Conservation (phyloP, 2,113 vertebrate species). For the Thomomys bottae region DNA sequence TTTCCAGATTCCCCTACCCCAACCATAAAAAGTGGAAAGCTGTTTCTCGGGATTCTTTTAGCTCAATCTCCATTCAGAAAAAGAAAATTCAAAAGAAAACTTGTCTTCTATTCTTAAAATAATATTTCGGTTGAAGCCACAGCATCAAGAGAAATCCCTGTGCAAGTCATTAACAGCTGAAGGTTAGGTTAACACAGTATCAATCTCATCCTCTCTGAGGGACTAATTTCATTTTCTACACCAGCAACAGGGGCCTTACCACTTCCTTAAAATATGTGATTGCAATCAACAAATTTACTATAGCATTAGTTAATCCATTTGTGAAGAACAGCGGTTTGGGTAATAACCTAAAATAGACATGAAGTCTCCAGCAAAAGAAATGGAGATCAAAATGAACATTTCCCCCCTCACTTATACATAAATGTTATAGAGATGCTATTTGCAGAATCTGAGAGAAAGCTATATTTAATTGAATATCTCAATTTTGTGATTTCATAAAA, state of each 20-base stretch:
- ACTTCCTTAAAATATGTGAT: conserved; percentile 80
- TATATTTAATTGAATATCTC: conserved; percentile 73
- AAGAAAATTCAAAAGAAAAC: conserved; percentile 71
- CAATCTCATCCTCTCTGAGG: conserved; percentile 84
- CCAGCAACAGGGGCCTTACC: conserved; percentile 79
- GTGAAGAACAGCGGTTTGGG: conserved; percentile 71
- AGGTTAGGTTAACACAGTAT: conserved; percentile 85
- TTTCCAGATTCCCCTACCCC: neutral
- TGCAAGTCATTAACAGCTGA: conserved; percentile 89
- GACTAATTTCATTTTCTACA: conserved; percentile 85
- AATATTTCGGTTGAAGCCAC: conserved; percentile 82
- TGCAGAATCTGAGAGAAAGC: conserved; percentile 64
- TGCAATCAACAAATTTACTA: conserved; percentile 70
- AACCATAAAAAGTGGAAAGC: neutral
- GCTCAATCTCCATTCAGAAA: conserved; percentile 63
- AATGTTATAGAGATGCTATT: conserved; percentile 61
- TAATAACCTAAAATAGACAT: conserved; percentile 72
- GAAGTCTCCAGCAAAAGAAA: conserved; percentile 75
- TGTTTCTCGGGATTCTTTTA: conserved; percentile 65
- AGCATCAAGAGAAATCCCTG: conserved; percentile 80
- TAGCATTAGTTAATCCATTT: conserved; percentile 72
- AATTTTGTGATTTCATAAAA: conserved; percentile 64
- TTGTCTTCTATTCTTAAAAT: conserved; percentile 83
- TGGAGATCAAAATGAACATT: conserved; percentile 60
- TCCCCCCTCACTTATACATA: conserved; percentile 78